Percentiles rank a stretch among this genome's conserved stretches.
Evolutionary conservation across 35 echinoderm and acorn worm genomes (phyloP).

Genomic region (Stichopus chloronotus): DNA sequence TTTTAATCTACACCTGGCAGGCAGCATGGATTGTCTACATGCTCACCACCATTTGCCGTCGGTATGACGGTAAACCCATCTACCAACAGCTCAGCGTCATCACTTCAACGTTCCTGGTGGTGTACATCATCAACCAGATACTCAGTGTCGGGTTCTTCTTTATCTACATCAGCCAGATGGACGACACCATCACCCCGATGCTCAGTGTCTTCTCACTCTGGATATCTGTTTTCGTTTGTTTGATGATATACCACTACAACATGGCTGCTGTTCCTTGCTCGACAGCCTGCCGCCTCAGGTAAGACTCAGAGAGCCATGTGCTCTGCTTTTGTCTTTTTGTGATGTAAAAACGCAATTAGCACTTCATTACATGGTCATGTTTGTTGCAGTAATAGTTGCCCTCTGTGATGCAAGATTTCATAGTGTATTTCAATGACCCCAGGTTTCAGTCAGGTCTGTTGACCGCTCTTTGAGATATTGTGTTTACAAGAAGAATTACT

Average conservation of each 20-base stretch:
- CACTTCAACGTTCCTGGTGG: constrained; percentile 44
- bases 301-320: neutral
- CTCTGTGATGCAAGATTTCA: too few species aligned
- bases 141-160: constrained; percentile 71
- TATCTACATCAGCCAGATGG: constrained; percentile 14
- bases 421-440: too few species aligned
- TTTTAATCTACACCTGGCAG: constrained; percentile 76
- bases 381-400: too few species aligned
- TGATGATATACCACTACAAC: constrained; percentile 15
- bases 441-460: too few species aligned
- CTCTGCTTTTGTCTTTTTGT: neutral
- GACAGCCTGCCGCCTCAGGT: neutral
- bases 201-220: constrained; percentile 6
- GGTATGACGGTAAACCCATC: constrained; percentile 58
- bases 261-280: constrained; percentile 20
- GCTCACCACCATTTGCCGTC: constrained; percentile 68
- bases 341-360: too few species aligned
- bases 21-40: constrained; percentile 73
- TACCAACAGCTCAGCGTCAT: constrained; percentile 72
- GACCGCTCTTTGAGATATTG: too few species aligned
- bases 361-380: too few species aligned
- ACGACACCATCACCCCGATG: neutral
- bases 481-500: too few species aligned
- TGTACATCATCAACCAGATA: constrained; percentile 66
- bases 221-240: constrained; percentile 4